These are phyloP conservation scores for Rhynchopsitta pachyrhyncha DNA, from an alignment of 2,113 vertebrate genomes.

Conservation along the genomic window DNA sequence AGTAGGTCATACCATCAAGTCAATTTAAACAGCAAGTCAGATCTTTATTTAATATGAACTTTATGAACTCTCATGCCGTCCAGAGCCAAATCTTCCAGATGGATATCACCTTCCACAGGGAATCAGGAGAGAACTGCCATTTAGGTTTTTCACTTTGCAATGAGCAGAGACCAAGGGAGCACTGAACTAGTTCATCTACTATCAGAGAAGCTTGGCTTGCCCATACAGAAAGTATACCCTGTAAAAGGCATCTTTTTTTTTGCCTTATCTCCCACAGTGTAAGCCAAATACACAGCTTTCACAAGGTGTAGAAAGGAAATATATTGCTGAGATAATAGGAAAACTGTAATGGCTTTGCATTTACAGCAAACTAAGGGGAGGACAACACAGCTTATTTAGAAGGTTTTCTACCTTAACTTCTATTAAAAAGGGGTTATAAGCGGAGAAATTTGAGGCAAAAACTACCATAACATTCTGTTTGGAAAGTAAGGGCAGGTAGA, in stretches of 20 bases:
- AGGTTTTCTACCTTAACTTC: background rate
- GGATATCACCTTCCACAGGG: background rate
- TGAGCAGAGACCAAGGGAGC: background rate
- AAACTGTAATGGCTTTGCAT: conserved; percentile 7
- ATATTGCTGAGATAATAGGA: conserved; percentile 27
- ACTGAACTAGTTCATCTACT: background rate
- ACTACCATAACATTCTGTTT: background rate
- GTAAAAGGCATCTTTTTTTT: background rate
- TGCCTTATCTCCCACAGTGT: background rate
- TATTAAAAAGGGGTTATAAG: background rate
- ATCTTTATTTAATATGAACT: background rate
- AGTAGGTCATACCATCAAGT: background rate
- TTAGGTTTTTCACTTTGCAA: background rate
- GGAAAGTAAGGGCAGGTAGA: background rate
- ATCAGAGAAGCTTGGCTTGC: background rate
- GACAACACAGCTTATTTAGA: background rate
- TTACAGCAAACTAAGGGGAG: background rate
- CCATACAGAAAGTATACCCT: background rate
- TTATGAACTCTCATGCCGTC: background rate
- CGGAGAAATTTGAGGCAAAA: background rate
- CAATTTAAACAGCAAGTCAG: background rate
- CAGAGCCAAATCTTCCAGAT: background rate
- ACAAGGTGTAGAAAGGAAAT: background rate
- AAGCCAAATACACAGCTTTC: conserved; percentile 13
- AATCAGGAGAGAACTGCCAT: background rate